Base-by-base conservation (phyloP, 2,797 vertebrate species). In the Malurus leucopterus region DNA sequence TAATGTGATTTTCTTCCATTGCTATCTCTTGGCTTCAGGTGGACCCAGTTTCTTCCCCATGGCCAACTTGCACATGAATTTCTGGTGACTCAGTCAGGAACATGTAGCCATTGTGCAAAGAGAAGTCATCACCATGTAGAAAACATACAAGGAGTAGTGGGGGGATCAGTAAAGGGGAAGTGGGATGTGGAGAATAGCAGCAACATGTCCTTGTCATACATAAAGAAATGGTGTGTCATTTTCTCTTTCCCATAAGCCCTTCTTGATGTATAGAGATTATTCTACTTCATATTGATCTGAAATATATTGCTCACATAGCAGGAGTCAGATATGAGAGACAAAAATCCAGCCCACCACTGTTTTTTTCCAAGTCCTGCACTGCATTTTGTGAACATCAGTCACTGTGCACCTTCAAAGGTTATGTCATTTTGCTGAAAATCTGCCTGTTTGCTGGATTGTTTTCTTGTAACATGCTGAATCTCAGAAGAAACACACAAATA, bases 401-500 rank as follows among this genome's bases (percentile, higher is more conserved):
- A 75, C 21, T 17, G 6, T 70, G 36, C 61, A 67, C 43, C 73
- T 79, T 86, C 88, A 73, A 78, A 89, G 72, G 29, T 59, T 24
- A 41, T 69, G 15, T 67, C 8, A 43, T 86, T 90, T 78, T 87
- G 49, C 32, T 3, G 34, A 59, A 79, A 89, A 75, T 85, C 10
- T 65, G 27, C 71, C 64, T 40, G 12, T 57, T 85, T 83, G 40
- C 30, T 59, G 24, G 26, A n/a, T 29, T 93, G 29, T 88, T 85
- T 86, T 46, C 44, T 69, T 51, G 67, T 70, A 81, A 87, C 59
- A 51, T 72, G 38, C 84, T 81, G 84, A 87, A 34, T 91, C 79
- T 89, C 87, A 81, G 62, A 90, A 76, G 73, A 88, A 93, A 84
- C 76, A 63, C 51, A 61, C 87, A 92, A 93, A 92, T 89, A 94